Evolutionary conservation across 1,140 invertebrate species (phyloP), one percentile per base, ranked within the genome.

Genomic region (Calephelis virginiensis): DNA sequence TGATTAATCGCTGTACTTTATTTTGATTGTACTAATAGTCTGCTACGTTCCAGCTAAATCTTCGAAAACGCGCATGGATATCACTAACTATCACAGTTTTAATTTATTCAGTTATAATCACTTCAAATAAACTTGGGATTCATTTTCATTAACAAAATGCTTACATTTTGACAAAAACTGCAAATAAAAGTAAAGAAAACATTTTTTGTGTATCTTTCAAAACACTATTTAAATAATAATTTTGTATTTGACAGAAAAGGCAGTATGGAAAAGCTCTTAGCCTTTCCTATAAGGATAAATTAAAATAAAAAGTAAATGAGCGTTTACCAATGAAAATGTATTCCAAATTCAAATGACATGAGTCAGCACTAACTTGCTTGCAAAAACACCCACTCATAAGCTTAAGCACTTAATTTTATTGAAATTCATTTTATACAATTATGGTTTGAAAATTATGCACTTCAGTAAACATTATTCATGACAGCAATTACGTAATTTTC

Each of bases 351-450:
- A 38, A 75, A 64, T 61, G 66, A 69, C 48, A 77, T 73, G 73
- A 77, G 71, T 75, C 53, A 82, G 78, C 85, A 87, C 86, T 87
- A 89, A 87, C 82, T n/a, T 72, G 86, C 85, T 86, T 88, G 83
- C 80, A 77, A 77, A 73, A 81, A 80, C 82, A 85, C 83, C 70
- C 70, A 82, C 63, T 78, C 74, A 81, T 74, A 74, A 43, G 83
- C 86, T 87, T 87, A 47, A 76, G 78, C 53, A 63, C 48, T 47
- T 63, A 63, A 49, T 48, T 63, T 74, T 69, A 76, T 50, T 69
- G 14, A 65, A 65, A 61, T 50, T 59, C 63, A 69, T 60, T 56
- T 28, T 59, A 59, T 59, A 59, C 56, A 59, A 38, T 17, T 59
- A 59, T 59, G 56, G 56, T 59, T 59, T 59, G 56, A 59, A 59